Percentiles rank a stretch among this genome's conserved stretches.
Evolutionary conservation across 1,140 invertebrate genomes (phyloP).

Genomic region (Phthorimaea operculella): DNA sequence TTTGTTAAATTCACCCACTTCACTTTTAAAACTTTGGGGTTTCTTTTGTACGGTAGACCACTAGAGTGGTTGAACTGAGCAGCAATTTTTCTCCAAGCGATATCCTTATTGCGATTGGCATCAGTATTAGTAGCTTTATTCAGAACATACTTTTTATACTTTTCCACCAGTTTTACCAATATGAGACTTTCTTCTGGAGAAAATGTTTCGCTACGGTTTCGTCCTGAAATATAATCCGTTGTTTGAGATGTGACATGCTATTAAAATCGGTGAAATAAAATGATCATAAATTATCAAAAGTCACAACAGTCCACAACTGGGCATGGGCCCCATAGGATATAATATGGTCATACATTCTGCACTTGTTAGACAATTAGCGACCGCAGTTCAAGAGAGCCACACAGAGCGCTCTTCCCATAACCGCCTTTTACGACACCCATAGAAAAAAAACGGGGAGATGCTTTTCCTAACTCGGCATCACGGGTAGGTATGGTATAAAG

Average conservation of each 20-base stretch:
- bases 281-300: neutral
- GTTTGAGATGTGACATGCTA: too few species aligned
- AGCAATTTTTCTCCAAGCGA: slow-evolving; percentile 41
- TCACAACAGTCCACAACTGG: neutral
- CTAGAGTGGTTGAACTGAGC: slow-evolving; percentile 38
- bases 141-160: slow-evolving; percentile 42
- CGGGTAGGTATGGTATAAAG: too few species aligned
- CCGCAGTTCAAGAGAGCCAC: too few species aligned
- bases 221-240: slow-evolving; percentile 17
- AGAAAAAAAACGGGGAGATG: too few species aligned
- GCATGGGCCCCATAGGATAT: too few species aligned
- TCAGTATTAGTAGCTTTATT: slow-evolving; percentile 39
- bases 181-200: slow-evolving; percentile 36
- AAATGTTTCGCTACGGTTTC: slow-evolving; percentile 37
- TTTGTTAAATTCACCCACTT: slow-evolving; percentile 53
- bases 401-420: too few species aligned
- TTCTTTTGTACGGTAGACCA: neutral
- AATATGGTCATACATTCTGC: too few species aligned
- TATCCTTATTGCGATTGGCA: slow-evolving; percentile 39
- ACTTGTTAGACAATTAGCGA: too few species aligned
- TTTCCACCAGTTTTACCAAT: slow-evolving; percentile 38
- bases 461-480: too few species aligned
- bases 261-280: too few species aligned
- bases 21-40: neutral
- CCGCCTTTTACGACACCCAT: too few species aligned